Conservation (phyloP, 2,888 invertebrate genomes). For the Poecilobothrus nobilitatus region DNA sequence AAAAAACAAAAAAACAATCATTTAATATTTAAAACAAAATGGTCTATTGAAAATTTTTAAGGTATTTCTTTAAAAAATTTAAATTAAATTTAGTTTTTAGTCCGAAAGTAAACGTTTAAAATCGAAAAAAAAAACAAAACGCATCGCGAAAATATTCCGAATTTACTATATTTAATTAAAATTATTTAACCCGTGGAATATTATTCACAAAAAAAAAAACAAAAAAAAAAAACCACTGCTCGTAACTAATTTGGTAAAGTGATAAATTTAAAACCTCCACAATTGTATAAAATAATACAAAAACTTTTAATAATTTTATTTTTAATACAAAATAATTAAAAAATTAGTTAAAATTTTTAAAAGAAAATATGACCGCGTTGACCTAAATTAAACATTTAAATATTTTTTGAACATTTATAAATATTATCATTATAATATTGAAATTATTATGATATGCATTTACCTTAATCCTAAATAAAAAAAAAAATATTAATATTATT, state of each 20-base stretch:
- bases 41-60: not conserved
- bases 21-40: not conserved
- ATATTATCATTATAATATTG: too few species aligned
- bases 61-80: not conserved
- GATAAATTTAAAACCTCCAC: not conserved
- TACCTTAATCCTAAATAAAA: too few species aligned
- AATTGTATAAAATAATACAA: too few species aligned
- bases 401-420: too few species aligned
- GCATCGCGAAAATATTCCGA: not conserved
- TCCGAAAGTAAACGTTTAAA: not conserved
- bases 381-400: too few species aligned
- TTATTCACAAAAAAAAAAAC: too few species aligned
- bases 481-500: not conserved
- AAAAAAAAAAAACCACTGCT: not conserved
- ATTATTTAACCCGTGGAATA: not conserved
- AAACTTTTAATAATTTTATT: too few species aligned
- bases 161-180: not conserved
- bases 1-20: too few species aligned
- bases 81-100: not conserved
- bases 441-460: too few species aligned
- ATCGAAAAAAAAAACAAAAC: slow-evolving; percentile 6
- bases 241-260: not conserved
- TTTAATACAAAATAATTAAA: too few species aligned
- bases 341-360: too few species aligned
- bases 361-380: too few species aligned